Base-by-base conservation (phyloP, 1,140 invertebrate species). In the Melanaphis sacchari region DNA sequence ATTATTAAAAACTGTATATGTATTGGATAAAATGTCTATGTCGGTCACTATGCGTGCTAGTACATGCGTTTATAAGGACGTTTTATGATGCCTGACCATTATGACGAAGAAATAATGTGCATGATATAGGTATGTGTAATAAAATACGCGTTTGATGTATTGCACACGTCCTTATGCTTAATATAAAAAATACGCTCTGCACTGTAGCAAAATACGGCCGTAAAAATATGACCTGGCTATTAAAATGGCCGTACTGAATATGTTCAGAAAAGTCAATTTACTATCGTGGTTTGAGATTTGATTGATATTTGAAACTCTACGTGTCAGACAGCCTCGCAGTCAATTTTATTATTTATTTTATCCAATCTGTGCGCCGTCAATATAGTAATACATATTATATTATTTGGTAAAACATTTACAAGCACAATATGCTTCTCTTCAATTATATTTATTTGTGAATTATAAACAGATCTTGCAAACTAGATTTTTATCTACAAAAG, bases 231-330 rank as follows among this genome's bases (percentile, higher is more conserved):
- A 84, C 26, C 5, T 18, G 41, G 24, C 11, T 85, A 85, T 85
- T n/a, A 76, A n/a, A 85, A 31, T 24, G 0, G 40, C 40, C 31
- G 6, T 49, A 49, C 41, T 7, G 41, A 18, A 18, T 26, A 11
- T 24, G 59, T 85, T 85, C 26, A 41, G 8, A 21, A 43, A 85
- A 85, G 40, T 85, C 41, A 85, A 85, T 85, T 85, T 85, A 46
- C 41, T 46, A 43, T 41, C 41, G 15, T 31, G 26, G 40, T 40
- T 18, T 43, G 9, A 43, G 84, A 85, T 85, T 85, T 85, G 84
- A 85, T 85, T 41, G 84, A 85, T 46, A 85, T 85, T 43, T 31
- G 84, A 85, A 85, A 41, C 40, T 85, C 31, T 46, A 85, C 84
- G 41, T 43, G 40, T 85, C 41, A 5, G 40, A 85, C 40, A 18